Conservation (phyloP, 2,113 vertebrate species). For the Rhinopomastus cyanomelas region DNA sequence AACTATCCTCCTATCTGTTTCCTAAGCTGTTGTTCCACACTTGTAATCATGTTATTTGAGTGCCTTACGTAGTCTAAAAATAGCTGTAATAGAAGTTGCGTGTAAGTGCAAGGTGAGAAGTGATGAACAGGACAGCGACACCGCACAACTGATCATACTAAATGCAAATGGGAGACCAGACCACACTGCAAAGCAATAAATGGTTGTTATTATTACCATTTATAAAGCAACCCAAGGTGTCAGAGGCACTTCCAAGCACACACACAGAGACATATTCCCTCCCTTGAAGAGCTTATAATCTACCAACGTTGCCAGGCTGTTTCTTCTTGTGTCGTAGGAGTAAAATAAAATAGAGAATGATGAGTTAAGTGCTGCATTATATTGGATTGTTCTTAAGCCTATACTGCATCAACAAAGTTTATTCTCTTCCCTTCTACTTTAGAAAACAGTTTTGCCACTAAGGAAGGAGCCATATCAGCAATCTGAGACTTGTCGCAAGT, state of each 20-base stretch:
- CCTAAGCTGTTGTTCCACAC: slow-evolving; percentile 57
- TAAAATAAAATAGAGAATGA: not conserved
- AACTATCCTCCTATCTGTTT: slow-evolving; percentile 46
- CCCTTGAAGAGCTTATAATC: not conserved
- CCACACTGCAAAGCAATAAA: not conserved
- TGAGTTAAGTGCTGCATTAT: not conserved
- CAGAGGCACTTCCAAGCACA: not conserved
- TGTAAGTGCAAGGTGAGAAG: slow-evolving; percentile 66
- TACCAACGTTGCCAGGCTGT: not conserved
- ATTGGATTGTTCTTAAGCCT: not conserved
- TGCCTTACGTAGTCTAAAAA: slow-evolving; percentile 60
- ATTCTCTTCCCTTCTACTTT: not conserved
- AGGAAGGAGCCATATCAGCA: not conserved
- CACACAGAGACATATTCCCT: not conserved
- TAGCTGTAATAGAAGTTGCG: slow-evolving; percentile 53
- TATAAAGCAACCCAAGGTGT: not conserved
- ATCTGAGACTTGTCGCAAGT: not conserved
- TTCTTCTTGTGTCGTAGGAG: not conserved
- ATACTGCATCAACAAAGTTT: not conserved
- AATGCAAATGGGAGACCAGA: slow-evolving; percentile 17
- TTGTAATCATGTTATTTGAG: slow-evolving; percentile 63
- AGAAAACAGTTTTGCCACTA: not conserved
- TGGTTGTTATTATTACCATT: not conserved
- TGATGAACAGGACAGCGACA: slow-evolving; percentile 52
- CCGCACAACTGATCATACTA: not conserved